phyloP scores from a whole-genome alignment of 1,140 invertebrate species.

The Trichomalopsis sarcophagae region DNA sequence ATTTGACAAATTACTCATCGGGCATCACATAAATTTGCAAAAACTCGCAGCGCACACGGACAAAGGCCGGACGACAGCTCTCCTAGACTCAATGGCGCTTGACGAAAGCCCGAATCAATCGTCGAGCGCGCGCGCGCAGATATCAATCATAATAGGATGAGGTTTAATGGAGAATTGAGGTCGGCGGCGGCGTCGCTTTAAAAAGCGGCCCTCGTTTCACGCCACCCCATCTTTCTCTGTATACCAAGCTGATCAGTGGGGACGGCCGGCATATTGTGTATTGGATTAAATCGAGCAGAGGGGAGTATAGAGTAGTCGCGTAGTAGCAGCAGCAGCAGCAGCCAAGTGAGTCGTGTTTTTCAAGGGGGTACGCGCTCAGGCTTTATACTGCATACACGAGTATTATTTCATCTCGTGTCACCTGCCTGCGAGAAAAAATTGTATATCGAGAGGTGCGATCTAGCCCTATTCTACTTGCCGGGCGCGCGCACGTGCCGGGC shows the following conservation, averaged over 20 bases:
- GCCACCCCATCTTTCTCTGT: conserved; percentile 54
- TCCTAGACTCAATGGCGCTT: conserved; percentile 15
- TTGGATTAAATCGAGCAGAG: conserved; percentile 73
- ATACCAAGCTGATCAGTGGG: conserved; percentile 49
- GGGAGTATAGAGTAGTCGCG: conserved; percentile 21
- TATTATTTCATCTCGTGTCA: conserved; percentile 71
- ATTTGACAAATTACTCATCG: not conserved
- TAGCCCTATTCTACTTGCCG: not conserved
- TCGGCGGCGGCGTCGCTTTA: conserved; percentile 69
- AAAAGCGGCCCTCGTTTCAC: conserved; percentile 69
- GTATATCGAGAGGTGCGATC: conserved; percentile 22
- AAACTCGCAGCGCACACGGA: not conserved
- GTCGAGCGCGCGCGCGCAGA: conserved; percentile 25
- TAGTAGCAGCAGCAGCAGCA: not conserved
- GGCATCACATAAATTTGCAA: not conserved
- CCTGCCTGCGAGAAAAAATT: conserved; percentile 58
- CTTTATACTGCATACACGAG: not conserved
- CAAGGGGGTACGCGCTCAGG: conserved; percentile 36
- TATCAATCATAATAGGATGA: conserved; percentile 73
- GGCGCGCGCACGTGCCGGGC: not conserved
- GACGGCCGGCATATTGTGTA: conserved; percentile 70
- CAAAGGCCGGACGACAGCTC: not conserved
- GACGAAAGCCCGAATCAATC: conserved; percentile 4
- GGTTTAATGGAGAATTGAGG: conserved; percentile 71
- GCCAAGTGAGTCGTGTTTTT: conserved; percentile 71